phyloP scores from a whole-genome alignment of 64 coral and sea anemone genomes.

The Hydrozoanthus tunicans region DNA sequence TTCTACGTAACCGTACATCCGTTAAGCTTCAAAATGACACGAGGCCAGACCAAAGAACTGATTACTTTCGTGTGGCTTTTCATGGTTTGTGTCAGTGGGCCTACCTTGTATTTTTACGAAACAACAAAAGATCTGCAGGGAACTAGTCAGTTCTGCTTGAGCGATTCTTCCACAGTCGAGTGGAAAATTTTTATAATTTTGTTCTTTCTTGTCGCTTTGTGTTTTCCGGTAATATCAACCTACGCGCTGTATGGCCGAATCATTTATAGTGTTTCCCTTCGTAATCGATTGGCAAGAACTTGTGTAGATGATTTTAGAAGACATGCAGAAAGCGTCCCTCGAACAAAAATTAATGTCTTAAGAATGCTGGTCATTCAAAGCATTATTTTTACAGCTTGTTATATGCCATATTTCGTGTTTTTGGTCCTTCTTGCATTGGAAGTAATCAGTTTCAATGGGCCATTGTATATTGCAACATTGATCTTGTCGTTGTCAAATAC shows the following conservation, averaged over 20 bases:
- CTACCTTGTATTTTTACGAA: constrained; percentile 86
- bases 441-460: background rate
- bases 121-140: background rate
- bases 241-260: constrained; percentile 71
- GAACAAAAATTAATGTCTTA: constrained; percentile 90
- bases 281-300: constrained; percentile 75
- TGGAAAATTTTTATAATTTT: constrained; percentile 85
- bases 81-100: constrained; percentile 75
- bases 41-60: constrained; percentile 87
- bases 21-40: constrained; percentile 94
- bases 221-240: constrained; percentile 68
- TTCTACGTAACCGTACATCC: constrained; percentile 95
- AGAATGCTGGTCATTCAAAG: constrained; percentile 87
- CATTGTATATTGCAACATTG: constrained; percentile 59
- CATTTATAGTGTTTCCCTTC: constrained; percentile 61
- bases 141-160: constrained; percentile 54
- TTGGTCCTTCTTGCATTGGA: constrained; percentile 57
- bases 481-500: constrained; percentile 76
- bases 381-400: constrained; percentile 70
- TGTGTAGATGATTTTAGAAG: constrained; percentile 66
- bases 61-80: constrained; percentile 94
- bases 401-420: constrained; percentile 71
- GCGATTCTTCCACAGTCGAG: constrained; percentile 56
- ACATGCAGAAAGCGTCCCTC: constrained; percentile 70
- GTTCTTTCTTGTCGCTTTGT: constrained; percentile 78